Conservation (phyloP, 2,797 vertebrate species). For the Naso thynnoides region DNA sequence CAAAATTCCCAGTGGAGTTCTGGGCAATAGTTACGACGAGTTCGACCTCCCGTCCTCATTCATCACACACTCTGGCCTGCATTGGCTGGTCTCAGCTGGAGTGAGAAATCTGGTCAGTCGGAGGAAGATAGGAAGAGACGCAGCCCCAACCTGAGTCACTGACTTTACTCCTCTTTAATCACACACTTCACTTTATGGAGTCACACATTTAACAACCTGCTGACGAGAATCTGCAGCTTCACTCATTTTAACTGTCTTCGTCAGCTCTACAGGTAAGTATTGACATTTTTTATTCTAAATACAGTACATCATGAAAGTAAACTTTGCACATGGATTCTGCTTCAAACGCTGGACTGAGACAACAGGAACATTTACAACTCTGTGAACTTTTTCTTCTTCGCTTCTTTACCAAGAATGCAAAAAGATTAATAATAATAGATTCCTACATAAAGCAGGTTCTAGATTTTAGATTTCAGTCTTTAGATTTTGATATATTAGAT, state of each 20-base stretch:
- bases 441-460: too few species aligned
- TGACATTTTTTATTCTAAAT: conserved; percentile 62
- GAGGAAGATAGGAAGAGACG: conserved; percentile 8
- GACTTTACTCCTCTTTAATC: conserved; percentile 59
- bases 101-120: too few species aligned
- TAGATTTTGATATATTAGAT: too few species aligned
- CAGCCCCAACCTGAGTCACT: conserved; percentile 28
- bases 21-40: not conserved
- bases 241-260: conserved; percentile 59
- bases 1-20: conserved; percentile 23
- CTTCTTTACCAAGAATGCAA: not conserved
- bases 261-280: conserved; percentile 68
- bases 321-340: conserved; percentile 8
- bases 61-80: conserved; percentile 19
- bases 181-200: conserved; percentile 72
- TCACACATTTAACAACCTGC: conserved; percentile 61
- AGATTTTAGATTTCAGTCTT: too few species aligned
- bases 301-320: conserved; percentile 34
- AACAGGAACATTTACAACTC: not conserved
- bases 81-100: conserved; percentile 29
- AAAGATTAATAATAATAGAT: too few species aligned
- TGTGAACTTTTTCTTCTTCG: not conserved
- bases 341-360: conserved; percentile 11
- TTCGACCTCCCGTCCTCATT: conserved; percentile 40
- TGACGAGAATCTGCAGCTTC: conserved; percentile 38